Conservation (phyloP, 1,140 invertebrate species). For the Yoshiicerus persimilis region DNA sequence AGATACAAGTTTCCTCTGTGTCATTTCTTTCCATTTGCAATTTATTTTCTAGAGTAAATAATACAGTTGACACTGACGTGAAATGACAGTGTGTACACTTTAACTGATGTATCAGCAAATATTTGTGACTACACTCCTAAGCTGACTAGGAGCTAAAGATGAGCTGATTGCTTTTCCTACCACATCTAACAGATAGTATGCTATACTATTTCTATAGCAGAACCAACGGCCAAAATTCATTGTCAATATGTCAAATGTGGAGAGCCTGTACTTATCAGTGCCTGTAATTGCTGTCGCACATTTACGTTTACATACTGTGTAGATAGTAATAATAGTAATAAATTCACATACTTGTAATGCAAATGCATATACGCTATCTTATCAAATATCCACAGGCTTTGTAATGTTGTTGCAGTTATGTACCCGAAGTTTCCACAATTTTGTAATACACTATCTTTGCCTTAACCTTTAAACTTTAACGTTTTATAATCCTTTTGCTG, state of each 20-base stretch:
- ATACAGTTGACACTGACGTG: not conserved
- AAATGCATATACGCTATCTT: not conserved
- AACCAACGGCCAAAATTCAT: not conserved
- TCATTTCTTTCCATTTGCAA: not conserved
- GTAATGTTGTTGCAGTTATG: too few relatives aligned
- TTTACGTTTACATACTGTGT: not conserved
- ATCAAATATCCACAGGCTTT: not conserved
- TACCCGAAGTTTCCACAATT: too few relatives aligned
- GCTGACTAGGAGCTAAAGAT: not conserved
- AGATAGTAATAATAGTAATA: too few relatives aligned
- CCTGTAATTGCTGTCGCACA: not conserved
- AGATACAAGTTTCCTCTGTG: not conserved
- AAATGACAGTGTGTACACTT: not conserved
- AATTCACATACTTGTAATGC: too few relatives aligned
- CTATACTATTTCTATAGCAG: not conserved
- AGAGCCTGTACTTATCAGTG: not conserved
- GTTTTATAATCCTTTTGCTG: too few relatives aligned
- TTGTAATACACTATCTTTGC: too few relatives aligned
- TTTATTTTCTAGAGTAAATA: not conserved
- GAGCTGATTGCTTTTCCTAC: not conserved
- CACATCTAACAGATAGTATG: not conserved
- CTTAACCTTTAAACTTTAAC: too few relatives aligned
- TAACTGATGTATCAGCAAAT: not conserved
- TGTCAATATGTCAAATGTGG: not conserved
- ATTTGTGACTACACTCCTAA: not conserved